These are phyloP conservation scores for Euura lappo DNA, from an alignment of 1,140 invertebrate species.

Conservation along the genomic window DNA sequence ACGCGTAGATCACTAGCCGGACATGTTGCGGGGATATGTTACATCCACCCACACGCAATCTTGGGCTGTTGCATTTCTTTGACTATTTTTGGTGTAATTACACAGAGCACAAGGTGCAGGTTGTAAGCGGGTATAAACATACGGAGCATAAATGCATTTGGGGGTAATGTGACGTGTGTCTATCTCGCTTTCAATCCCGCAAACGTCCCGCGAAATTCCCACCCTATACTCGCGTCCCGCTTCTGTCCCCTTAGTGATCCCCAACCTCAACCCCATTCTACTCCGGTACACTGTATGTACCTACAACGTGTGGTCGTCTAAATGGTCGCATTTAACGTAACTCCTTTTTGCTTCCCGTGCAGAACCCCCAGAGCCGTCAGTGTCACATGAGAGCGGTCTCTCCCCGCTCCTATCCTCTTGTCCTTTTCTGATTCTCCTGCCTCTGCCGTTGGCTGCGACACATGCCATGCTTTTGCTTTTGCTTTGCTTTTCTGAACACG, in stretches of 20 bases:
- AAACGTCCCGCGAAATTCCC: not conserved
- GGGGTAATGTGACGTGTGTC: constrained; percentile 1
- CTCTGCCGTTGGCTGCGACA: not conserved
- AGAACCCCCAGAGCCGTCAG: not conserved
- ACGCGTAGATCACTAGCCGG: no score
- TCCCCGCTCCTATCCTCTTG: not conserved
- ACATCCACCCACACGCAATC: no score
- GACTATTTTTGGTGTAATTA: not conserved
- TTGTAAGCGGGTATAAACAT: not conserved
- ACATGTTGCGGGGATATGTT: no score
- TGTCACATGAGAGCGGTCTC: not conserved
- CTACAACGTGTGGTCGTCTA: not conserved
- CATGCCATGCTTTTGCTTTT: not conserved
- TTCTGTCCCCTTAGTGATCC: not conserved
- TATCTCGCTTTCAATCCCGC: not conserved
- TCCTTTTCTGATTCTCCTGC: constrained; percentile 5
- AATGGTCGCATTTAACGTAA: not conserved
- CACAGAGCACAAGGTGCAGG: not conserved
- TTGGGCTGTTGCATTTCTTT: not conserved
- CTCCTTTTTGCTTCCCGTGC: not conserved
- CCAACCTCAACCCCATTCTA: not conserved
- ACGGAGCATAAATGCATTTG: not conserved
- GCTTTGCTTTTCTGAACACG: not conserved
- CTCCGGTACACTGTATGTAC: not conserved
- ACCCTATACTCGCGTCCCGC: not conserved